Evolutionary conservation across 2,797 vertebrate genomes (phyloP), one percentile per base, ranked within the genome.

Genomic region (Pipistrellus nathusii): DNA sequence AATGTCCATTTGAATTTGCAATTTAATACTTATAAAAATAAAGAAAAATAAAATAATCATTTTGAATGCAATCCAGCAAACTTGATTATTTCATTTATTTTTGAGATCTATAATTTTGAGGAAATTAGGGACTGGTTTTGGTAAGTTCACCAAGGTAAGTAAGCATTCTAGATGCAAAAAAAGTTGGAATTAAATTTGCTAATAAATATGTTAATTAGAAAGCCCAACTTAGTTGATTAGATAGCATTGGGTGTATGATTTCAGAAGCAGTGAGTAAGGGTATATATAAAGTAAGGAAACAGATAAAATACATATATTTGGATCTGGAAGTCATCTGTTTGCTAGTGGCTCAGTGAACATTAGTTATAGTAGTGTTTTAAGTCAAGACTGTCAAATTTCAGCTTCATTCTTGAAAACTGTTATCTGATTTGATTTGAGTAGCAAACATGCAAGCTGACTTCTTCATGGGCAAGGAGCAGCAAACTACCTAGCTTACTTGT

Each of bases 1-100:
- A 93, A 87, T 73, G 41, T 84, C 69, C 72, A 3, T 91, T 93
- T 94, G 46, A 89, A 64, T 44, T 90, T 87, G 17, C 8, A 80
- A 83, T 82, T 59, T 91, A 64, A 76, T 71, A 92, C 90, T 77
- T 59, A 18, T 14, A 78, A 92, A 66, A 73, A 66, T 10, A 15
- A 75, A 41, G 57, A 10, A 92, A 85, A 84, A 6, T 18, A 90
- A 46, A 75, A 11, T 64, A 46, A 21, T 84, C 7, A 78, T 85
- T 86, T 85, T 90, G n/a, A 89, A 72, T 82, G 2, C 41, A 87
- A 59, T 27, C 30, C 7, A 48, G 85, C 25, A 89, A 55, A 66
- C 6, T 72, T 73, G 21, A 9, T 64, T 69, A 15, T 84, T 92
- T 93, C 3, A 41, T 84, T 82, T 93, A 48, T 78, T 91, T 81